A percentile compares a stretch with the other conserved stretches of the same genome.
These are phyloP conservation scores for Eupithecia inturbata DNA, from an alignment of 2,888 invertebrate genomes.

Conservation along the genomic window DNA sequence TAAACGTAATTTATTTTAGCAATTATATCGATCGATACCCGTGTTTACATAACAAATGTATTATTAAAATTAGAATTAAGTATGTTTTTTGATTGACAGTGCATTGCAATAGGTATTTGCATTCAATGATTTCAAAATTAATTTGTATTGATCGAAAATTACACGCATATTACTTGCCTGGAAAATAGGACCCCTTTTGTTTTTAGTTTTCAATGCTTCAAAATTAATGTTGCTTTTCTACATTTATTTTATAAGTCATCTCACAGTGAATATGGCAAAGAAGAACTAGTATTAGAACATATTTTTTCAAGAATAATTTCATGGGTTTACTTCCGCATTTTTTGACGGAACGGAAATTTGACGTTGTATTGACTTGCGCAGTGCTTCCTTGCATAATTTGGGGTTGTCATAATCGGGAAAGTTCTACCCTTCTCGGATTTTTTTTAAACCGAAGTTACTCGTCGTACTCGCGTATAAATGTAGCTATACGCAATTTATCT, in stretches of 20 bases:
- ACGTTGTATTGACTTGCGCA: slow-evolving; percentile 64
- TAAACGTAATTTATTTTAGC: not conserved
- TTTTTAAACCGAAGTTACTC: not conserved
- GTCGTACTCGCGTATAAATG: not conserved
- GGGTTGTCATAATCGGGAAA: slow-evolving; percentile 49
- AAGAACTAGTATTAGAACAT: not conserved
- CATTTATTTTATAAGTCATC: not conserved
- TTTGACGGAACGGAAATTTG: slow-evolving; percentile 50
- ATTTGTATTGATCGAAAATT: slow-evolving; percentile 11
- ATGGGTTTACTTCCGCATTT: slow-evolving; percentile 18
- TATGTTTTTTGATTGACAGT: not conserved
- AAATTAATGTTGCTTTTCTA: not conserved
- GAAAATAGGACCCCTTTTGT: not conserved
- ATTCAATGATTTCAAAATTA: not conserved
- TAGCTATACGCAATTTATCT: not conserved
- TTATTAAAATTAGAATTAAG: not conserved
- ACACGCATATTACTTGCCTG: not conserved
- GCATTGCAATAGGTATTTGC: not conserved
- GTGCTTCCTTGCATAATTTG: slow-evolving; percentile 29
- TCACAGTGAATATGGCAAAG: not conserved
- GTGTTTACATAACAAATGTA: not conserved
- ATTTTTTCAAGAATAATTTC: not conserved
- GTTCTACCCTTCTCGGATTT: slow-evolving; percentile 19
- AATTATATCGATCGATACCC: not conserved
- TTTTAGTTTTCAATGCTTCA: not conserved